Evolutionary conservation across 2,888 invertebrate species (phyloP).

Genomic region (Agrypnus murinus): DNA sequence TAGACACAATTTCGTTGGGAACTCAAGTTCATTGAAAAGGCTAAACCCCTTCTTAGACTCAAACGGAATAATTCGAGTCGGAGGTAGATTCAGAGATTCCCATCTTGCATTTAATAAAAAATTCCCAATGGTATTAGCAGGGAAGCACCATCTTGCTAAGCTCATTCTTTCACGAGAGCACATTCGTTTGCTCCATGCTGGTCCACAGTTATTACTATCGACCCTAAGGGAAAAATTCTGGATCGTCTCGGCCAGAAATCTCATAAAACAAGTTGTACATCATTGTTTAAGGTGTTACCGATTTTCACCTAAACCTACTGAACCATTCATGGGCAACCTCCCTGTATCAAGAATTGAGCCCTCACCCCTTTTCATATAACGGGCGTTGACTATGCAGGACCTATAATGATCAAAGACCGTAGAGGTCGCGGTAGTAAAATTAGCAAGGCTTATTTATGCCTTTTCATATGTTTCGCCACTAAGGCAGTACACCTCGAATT

Average conservation of each 20-base stretch:
- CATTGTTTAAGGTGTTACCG: background rate
- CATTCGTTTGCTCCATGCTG: no score
- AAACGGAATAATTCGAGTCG: no score
- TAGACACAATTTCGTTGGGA: background rate
- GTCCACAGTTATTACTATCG: background rate
- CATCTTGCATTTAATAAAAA: background rate
- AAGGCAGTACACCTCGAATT: no score
- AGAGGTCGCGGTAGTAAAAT: no score
- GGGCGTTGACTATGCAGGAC: background rate
- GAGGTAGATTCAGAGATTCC: background rate
- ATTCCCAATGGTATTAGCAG: background rate
- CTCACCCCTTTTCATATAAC: background rate
- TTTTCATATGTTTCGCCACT: no score
- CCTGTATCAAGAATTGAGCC: background rate
- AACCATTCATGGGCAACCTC: background rate
- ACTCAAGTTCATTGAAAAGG: background rate
- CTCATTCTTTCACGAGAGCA: background rate
- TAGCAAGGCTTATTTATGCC: no score
- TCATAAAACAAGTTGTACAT: background rate
- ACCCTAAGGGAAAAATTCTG: background rate
- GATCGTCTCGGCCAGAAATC: background rate
- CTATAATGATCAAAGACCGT: slow-evolving; percentile 7
- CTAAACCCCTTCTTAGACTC: slow-evolving; percentile 11
- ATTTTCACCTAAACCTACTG: background rate
- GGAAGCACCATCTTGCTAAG: background rate